These are phyloP conservation scores for Labia minor DNA, from an alignment of 2,888 invertebrate genomes.

Conservation along the genomic window DNA sequence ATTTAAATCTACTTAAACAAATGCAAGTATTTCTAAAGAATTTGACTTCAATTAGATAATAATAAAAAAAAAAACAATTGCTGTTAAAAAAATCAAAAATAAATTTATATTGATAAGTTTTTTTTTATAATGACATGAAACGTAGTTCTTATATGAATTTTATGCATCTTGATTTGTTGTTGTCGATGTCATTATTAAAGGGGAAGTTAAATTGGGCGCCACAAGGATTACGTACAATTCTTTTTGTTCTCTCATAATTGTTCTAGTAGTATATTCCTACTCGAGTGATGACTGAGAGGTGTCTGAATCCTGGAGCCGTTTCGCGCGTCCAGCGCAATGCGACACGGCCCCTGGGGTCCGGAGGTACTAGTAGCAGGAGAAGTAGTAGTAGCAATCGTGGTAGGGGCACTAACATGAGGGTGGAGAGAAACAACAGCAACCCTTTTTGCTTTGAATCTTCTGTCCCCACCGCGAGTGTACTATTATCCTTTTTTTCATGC, in stretches of 20 bases:
- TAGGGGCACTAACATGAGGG: not conserved
- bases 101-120: too few species aligned
- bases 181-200: not conserved
- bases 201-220: too few species aligned
- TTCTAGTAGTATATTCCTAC: too few species aligned
- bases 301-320: not conserved
- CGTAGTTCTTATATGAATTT: too few species aligned
- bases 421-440: not conserved
- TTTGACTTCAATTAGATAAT: too few species aligned
- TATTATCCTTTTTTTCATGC: not conserved
- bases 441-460: not conserved
- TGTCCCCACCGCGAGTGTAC: not conserved
- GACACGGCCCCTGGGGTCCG: constrained; percentile 13
- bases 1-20: too few species aligned
- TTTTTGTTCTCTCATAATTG: too few species aligned
- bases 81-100: too few species aligned
- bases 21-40: too few species aligned
- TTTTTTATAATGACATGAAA: too few species aligned
- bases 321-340: constrained; percentile 1
- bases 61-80: too few species aligned
- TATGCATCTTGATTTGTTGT: not conserved
- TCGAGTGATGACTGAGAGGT: not conserved
- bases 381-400: not conserved
- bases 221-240: too few species aligned
- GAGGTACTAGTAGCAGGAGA: not conserved